A percentile compares a stretch with the other conserved stretches of the same genome.
These are phyloP conservation scores for Tachycineta bicolor DNA, from an alignment of 2,113 vertebrate species.

Conservation along the genomic window DNA sequence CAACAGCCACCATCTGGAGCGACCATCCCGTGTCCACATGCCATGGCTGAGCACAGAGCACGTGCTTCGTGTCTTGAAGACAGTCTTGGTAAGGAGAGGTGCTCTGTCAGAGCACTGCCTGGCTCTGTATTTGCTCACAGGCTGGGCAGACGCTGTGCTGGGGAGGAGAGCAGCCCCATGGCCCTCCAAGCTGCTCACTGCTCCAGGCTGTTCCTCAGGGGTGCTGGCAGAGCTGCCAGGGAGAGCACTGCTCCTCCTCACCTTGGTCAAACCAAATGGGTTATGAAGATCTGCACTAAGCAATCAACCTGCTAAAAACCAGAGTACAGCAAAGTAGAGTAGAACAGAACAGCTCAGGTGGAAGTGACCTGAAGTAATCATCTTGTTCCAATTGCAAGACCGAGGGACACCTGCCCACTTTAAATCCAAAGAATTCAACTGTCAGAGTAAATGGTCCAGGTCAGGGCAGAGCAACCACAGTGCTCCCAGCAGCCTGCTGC, in stretches of 20 bases:
- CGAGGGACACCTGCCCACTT: not conserved
- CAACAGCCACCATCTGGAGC: not conserved
- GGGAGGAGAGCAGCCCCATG: not conserved
- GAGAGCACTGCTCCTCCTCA: not conserved
- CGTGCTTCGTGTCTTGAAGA: accelerated
- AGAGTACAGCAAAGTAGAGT: no score
- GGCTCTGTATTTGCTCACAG: accelerated
- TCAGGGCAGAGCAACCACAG: not conserved
- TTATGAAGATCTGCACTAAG: not conserved
- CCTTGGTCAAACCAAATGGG: not conserved
- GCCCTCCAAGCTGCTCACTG: not conserved
- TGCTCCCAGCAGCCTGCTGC: not conserved
- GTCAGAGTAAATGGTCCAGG: not conserved
- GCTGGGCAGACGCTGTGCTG: not conserved
- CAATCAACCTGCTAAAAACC: not conserved
- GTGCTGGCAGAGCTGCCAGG: not conserved
- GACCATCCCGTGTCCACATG: not conserved
- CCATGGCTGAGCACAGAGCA: not conserved
- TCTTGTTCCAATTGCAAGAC: not conserved
- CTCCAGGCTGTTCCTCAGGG: not conserved
- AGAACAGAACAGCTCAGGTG: not conserved
- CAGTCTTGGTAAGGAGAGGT: accelerated
- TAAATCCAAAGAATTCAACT: not conserved
- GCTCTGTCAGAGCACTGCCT: not conserved
- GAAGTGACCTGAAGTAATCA: not conserved